A percentile compares a stretch with the other conserved stretches of the same genome.
Evolutionary conservation across 2,888 invertebrate genomes (phyloP).

Genomic region (Lampropteryx suffumata): DNA sequence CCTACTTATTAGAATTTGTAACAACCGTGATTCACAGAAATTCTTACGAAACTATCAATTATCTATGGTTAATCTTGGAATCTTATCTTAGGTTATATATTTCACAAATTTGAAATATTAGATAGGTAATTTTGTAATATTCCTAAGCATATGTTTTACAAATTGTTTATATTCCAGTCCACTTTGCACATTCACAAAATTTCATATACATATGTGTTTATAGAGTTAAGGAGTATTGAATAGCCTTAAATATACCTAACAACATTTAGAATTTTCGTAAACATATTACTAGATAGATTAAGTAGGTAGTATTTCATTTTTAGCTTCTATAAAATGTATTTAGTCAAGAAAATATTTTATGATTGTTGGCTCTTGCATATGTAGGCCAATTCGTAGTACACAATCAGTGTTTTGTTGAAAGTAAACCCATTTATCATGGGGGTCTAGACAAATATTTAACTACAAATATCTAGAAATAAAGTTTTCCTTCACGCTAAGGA

Average conservation of each 20-base stretch:
- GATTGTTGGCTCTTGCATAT: neutral
- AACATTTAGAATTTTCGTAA: slow-evolving; percentile 8
- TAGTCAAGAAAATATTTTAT: slow-evolving; percentile 12
- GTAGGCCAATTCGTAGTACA: too few species aligned
- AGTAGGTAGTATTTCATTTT: neutral
- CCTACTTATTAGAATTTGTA: neutral
- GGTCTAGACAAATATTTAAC: too few species aligned
- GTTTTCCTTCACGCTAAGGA: too few species aligned
- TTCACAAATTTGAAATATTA: neutral
- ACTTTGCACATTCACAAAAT: too few species aligned
- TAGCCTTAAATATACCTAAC: slow-evolving; percentile 7
- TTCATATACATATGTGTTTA: neutral
- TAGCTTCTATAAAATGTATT: slow-evolving; percentile 1
- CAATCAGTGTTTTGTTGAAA: too few species aligned
- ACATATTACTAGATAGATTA: slow-evolving; percentile 5
- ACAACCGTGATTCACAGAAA: neutral
- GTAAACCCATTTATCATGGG: too few species aligned
- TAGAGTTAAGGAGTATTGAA: slow-evolving; percentile 13
- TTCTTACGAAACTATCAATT: neutral
- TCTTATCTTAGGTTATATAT: neutral
- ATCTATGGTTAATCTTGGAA: slow-evolving; percentile 2
- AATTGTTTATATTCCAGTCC: neutral
- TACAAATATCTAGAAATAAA: too few species aligned
- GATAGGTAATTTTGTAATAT: slow-evolving; percentile 3
- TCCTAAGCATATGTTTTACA: neutral